Evolutionary conservation across 2,113 vertebrate species (phyloP).

Genomic region (Calidris pugnax): DNA sequence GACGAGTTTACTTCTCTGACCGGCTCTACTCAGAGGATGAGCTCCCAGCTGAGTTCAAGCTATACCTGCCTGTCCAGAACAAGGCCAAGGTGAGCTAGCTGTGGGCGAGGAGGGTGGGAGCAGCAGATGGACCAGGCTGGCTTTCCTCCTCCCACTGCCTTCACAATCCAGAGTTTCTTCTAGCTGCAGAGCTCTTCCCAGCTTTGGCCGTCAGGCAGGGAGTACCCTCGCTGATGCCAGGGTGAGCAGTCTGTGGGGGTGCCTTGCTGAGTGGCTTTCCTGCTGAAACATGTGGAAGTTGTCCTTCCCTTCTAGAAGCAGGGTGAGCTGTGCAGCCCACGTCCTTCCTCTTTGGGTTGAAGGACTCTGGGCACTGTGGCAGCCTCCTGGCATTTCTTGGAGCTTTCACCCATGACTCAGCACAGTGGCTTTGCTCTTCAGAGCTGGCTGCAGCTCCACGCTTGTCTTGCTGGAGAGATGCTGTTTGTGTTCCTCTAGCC

Average conservation of each 20-base stretch:
- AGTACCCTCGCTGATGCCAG: neutral
- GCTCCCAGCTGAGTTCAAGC: constrained; percentile 96
- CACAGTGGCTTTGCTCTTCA: neutral
- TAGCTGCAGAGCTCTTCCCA: neutral
- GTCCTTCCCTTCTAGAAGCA: neutral
- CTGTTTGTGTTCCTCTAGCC: neutral
- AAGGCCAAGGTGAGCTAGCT: constrained; percentile 88
- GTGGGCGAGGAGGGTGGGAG: neutral
- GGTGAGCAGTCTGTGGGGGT: neutral
- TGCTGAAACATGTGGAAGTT: neutral
- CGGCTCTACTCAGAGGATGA: constrained; percentile 95
- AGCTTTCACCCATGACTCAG: neutral
- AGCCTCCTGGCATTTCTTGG: neutral
- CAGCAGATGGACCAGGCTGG: neutral
- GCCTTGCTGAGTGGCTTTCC: neutral
- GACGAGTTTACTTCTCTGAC: constrained; percentile 97
- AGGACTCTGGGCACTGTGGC: neutral
- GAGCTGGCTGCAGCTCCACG: neutral
- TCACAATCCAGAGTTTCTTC: neutral
- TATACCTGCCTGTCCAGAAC: constrained; percentile 93
- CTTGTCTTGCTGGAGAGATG: neutral
- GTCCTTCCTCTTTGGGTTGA: neutral
- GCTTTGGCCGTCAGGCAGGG: neutral
- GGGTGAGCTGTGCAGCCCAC: neutral
- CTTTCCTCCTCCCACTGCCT: neutral